Percentiles rank a stretch among this genome's conserved stretches.
phyloP scores from a whole-genome alignment of 2,888 invertebrate species.

The Orthosia cruda region DNA sequence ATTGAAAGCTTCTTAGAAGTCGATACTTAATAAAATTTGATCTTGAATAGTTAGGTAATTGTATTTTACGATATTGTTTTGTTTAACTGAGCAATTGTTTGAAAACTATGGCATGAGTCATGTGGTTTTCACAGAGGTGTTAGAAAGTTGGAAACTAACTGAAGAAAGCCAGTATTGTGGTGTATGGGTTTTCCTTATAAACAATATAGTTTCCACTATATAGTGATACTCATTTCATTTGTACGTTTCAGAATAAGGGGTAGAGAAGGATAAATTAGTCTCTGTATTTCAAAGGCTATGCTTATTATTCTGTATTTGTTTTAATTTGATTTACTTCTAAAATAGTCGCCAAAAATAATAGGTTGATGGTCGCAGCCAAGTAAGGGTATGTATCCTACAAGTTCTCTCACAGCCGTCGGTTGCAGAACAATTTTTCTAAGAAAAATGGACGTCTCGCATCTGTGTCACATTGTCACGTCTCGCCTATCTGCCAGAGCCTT shows the following conservation, averaged over 20 bases:
- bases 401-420: no score
- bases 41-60: slow-evolving; percentile 2
- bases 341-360: no score
- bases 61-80: slow-evolving; percentile 1
- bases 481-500: no score
- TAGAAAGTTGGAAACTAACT: background rate
- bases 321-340: no score
- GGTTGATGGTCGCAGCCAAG: no score
- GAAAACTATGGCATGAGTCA: background rate
- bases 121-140: background rate
- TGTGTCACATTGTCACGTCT: background rate
- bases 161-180: background rate
- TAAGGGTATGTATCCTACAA: no score
- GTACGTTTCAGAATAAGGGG: no score
- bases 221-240: no score
- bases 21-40: slow-evolving; percentile 2
- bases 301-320: no score
- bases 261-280: no score
- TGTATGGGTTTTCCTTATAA: background rate
- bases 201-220: no score
- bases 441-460: background rate
- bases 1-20: slow-evolving; percentile 9
- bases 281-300: no score
- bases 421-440: background rate
- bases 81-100: background rate